A percentile compares a stretch with the other conserved stretches of the same genome.
These are phyloP conservation scores for Onychostruthus taczanowskii DNA, from an alignment of 2,113 vertebrate species.

Conservation along the genomic window DNA sequence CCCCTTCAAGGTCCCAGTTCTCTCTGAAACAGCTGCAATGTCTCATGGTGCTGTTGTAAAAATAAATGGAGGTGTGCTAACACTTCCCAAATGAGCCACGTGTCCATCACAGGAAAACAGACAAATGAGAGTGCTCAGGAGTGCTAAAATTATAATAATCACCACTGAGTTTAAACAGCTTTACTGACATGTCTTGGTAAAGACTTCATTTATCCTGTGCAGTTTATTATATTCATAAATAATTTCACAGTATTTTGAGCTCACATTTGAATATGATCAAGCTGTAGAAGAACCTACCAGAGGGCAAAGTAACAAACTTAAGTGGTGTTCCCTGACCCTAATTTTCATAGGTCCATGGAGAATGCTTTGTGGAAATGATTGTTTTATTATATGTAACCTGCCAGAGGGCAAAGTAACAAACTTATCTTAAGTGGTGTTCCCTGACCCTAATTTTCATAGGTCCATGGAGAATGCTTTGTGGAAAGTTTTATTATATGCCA, in stretches of 20 bases:
- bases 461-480: neutral
- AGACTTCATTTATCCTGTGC: neutral
- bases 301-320: neutral
- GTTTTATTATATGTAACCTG: neutral
- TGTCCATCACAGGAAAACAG: neutral
- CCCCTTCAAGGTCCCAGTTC: neutral
- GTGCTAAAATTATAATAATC: neutral
- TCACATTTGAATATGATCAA: neutral
- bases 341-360: neutral
- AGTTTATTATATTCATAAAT: neutral
- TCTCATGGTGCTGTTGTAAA: neutral
- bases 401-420: neutral
- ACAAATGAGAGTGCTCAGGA: neutral
- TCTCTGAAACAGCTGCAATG: neutral
- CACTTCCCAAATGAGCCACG: neutral
- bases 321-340: neutral
- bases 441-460: neutral
- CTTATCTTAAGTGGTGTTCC: neutral
- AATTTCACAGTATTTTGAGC: neutral
- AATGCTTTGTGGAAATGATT: neutral
- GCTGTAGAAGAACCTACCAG: neutral
- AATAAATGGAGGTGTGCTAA: neutral
- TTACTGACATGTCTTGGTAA: neutral
- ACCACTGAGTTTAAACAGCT: neutral
- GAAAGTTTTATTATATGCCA: neutral